These are phyloP conservation scores for Calonectris borealis DNA, from an alignment of 2,113 vertebrate species.

Conservation along the genomic window DNA sequence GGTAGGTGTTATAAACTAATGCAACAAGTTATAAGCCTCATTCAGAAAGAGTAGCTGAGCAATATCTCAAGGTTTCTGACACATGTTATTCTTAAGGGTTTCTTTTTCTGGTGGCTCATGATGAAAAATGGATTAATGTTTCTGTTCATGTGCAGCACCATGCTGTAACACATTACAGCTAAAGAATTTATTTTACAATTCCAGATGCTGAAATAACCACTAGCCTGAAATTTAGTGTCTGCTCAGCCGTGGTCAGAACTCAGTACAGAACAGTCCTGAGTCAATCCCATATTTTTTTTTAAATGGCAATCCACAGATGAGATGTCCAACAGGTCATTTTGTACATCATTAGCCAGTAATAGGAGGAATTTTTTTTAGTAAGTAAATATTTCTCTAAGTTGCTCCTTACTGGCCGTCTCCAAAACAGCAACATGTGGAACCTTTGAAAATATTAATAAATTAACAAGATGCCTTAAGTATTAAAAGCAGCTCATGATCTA, in stretches of 20 bases:
- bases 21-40: rapidly evolving
- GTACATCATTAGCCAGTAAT: not conserved
- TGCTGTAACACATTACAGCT: not conserved
- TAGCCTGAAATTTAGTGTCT: not conserved
- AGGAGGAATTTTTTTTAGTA: not conserved
- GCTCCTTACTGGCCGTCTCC: not conserved
- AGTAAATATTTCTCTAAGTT: not conserved
- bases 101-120: not conserved
- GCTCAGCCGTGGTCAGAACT: not conserved
- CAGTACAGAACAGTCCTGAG: not conserved
- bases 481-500: not conserved
- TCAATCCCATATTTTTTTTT: not conserved
- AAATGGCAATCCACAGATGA: rapidly evolving
- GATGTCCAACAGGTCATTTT: not conserved
- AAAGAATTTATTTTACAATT: not conserved
- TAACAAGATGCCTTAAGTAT: not conserved
- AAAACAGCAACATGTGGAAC: not conserved
- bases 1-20: not conserved
- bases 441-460: not conserved
- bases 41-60: not conserved
- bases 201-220: not conserved
- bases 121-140: not conserved
- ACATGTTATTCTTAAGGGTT: rapidly evolving
- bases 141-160: not conserved
- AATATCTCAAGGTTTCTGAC: not conserved